These are phyloP conservation scores for Macquaria australasica DNA, from an alignment of 2,113 vertebrate species.

Conservation along the genomic window DNA sequence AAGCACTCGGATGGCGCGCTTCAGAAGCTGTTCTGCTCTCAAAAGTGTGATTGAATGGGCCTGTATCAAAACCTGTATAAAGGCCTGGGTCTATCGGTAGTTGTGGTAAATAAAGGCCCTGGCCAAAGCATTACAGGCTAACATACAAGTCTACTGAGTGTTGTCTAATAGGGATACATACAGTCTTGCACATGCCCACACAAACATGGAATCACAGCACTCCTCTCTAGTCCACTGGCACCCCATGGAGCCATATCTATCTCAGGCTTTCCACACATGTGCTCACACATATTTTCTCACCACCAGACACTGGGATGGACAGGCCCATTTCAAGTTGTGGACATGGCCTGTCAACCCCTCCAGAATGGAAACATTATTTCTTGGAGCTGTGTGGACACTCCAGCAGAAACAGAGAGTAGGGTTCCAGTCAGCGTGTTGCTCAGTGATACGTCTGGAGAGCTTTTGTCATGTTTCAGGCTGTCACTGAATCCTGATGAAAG, in stretches of 20 bases:
- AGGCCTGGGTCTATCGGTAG: not conserved
- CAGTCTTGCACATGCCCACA: not conserved
- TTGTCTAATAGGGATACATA: not conserved
- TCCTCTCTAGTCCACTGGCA: not conserved
- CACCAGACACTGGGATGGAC: not conserved
- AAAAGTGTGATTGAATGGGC: not conserved
- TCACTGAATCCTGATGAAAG: conserved; percentile 15
- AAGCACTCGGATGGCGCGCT: no score
- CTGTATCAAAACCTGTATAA: no score
- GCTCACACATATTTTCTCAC: not conserved
- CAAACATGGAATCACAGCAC: not conserved
- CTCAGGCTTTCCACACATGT: not conserved
- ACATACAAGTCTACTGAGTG: not conserved
- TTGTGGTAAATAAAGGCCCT: not conserved
- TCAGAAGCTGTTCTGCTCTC: no score
- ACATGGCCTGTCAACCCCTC: not conserved
- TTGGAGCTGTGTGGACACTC: not conserved
- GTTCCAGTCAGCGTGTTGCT: not conserved
- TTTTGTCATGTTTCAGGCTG: conserved; percentile 10
- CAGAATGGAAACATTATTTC: not conserved
- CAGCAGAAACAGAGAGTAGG: not conserved
- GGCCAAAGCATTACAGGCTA: not conserved
- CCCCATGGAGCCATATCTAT: not conserved
- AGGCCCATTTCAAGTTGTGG: not conserved
- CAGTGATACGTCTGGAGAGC: not conserved